These are phyloP conservation scores for Intellagama lesueurii DNA, from an alignment of 2,797 vertebrate species.

Conservation along the genomic window DNA sequence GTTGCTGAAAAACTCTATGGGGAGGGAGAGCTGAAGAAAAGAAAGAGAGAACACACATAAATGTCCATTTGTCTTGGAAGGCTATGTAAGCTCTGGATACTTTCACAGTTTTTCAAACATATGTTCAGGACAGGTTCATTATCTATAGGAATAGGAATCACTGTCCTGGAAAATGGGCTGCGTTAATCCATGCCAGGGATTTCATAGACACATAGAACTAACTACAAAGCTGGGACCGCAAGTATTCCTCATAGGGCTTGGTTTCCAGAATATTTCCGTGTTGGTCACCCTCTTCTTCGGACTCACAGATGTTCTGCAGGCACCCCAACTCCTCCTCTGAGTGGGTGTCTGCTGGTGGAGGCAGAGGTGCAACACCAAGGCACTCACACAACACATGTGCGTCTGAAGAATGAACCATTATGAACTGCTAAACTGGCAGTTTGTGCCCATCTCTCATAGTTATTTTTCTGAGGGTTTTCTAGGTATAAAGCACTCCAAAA, in stretches of 20 bases:
- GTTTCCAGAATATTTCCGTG: neutral
- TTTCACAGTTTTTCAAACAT: neutral
- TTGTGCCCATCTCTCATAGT: too few species aligned
- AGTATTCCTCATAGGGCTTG: neutral
- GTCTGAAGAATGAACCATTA: too few species aligned
- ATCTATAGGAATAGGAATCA: neutral
- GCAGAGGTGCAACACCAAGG: too few species aligned
- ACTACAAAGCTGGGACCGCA: too few species aligned
- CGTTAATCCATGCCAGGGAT: neutral
- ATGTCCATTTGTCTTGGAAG: neutral
- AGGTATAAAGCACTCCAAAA: too few species aligned
- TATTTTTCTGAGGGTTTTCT: too few species aligned
- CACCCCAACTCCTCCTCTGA: too few species aligned
- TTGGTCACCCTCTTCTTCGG: neutral
- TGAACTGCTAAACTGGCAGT: too few species aligned
- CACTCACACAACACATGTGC: too few species aligned
- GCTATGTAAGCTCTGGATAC: neutral
- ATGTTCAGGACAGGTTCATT: neutral
- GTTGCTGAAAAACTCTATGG: too few species aligned
- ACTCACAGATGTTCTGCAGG: too few species aligned
- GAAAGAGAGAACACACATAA: neutral
- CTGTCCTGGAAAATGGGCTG: neutral
- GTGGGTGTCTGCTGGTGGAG: too few species aligned
- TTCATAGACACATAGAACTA: neutral
- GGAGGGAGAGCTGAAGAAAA: neutral